These are phyloP conservation scores for Rambutsinella grinnellia DNA, from an alignment of 2,888 invertebrate genomes.

Conservation along the genomic window DNA sequence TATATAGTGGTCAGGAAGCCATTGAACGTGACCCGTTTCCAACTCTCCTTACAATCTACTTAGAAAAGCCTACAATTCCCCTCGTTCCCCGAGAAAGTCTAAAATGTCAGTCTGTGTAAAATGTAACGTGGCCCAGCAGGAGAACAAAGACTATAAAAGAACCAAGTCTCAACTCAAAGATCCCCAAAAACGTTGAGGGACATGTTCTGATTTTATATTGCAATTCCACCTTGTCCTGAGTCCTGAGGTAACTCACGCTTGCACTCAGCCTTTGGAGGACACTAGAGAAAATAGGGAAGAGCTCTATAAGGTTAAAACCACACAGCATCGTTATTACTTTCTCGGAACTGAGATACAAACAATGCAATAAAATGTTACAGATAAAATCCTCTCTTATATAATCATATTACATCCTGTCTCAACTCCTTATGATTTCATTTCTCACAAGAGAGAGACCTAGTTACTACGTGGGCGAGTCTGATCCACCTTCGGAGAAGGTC, in stretches of 20 bases:
- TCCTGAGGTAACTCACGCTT: too few relatives aligned
- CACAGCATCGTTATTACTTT: too few relatives aligned
- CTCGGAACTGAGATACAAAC: too few relatives aligned
- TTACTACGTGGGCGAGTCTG: too few relatives aligned
- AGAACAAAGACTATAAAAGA: not conserved
- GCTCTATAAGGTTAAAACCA: too few relatives aligned
- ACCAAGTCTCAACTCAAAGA: not conserved
- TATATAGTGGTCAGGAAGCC: not conserved
- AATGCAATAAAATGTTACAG: too few relatives aligned
- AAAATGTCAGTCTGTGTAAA: conserved; percentile 3
- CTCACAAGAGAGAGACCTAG: conserved; percentile 14
- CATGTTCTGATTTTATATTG: conserved; percentile 32
- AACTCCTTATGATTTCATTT: conserved; percentile 21
- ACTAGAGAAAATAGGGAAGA: too few relatives aligned
- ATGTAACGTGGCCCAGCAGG: not conserved
- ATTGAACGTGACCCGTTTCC: conserved; percentile 13
- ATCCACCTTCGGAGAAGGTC: too few relatives aligned
- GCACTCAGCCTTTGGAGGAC: too few relatives aligned
- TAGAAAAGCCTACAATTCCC: conserved; percentile 19
- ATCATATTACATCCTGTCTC: not conserved
- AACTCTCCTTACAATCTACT: conserved; percentile 22
- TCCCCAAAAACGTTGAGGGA: conserved; percentile 7
- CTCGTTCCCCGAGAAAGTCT: conserved; percentile 24
- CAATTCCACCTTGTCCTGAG: too few relatives aligned
- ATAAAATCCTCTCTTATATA: too few relatives aligned